Percentiles rank a stretch among this genome's conserved stretches.
Conservation (phyloP, 2,888 invertebrate genomes). For the Agrotis puta region DNA sequence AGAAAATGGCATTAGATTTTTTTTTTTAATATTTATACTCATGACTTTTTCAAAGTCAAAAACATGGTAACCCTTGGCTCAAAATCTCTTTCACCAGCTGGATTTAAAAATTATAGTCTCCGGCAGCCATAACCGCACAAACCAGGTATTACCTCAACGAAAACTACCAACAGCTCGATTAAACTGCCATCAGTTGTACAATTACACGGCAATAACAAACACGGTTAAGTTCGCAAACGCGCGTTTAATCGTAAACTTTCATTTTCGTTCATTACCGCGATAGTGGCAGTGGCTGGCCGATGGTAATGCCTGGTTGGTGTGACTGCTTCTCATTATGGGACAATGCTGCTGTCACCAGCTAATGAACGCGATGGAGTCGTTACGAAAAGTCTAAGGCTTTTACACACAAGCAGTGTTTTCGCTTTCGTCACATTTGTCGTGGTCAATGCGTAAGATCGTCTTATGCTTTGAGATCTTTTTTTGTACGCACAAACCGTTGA, state of each 20-base stretch:
- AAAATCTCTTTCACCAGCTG: not conserved
- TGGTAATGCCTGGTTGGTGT: slow-evolving; percentile 78
- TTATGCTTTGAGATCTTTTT: too few species aligned
- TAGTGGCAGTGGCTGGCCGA: slow-evolving; percentile 46
- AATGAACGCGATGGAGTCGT: slow-evolving; percentile 47
- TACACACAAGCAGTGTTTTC: not conserved
- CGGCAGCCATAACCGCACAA: slow-evolving; percentile 10
- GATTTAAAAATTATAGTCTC: slow-evolving; percentile 6
- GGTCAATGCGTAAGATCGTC: too few species aligned
- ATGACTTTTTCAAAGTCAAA: not conserved
- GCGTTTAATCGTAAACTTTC: slow-evolving; percentile 71
- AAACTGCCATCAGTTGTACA: slow-evolving; percentile 41
- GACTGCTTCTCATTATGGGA: slow-evolving; percentile 75
- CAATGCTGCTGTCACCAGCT: slow-evolving; percentile 52
- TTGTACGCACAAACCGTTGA: too few species aligned
- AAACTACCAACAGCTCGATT: slow-evolving; percentile 36
- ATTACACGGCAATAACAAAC: slow-evolving; percentile 56
- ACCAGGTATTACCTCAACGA: slow-evolving; percentile 9
- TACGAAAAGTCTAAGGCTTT: slow-evolving; percentile 46
- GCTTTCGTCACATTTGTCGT: too few species aligned
- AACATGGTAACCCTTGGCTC: not conserved
- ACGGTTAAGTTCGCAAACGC: slow-evolving; percentile 49
- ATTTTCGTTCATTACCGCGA: slow-evolving; percentile 74
- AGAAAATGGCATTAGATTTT: too few species aligned
- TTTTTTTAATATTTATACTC: too few species aligned